Conservation (phyloP, 2,888 invertebrate genomes). For the Acleris literana region DNA sequence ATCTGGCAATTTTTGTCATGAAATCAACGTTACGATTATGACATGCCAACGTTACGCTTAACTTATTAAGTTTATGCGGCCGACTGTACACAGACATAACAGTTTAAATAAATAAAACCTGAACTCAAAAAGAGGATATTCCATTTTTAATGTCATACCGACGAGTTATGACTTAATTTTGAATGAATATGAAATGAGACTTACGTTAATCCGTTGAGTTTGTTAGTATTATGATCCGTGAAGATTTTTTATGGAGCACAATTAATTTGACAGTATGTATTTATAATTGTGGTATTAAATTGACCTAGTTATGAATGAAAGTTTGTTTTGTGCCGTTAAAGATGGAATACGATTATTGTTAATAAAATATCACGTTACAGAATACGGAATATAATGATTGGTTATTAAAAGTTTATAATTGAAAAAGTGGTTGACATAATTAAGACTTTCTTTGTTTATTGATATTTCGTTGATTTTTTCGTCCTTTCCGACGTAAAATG, state of each 20-base stretch:
- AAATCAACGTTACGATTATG: constrained; percentile 45
- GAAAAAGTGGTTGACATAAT: too few species aligned
- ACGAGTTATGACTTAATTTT: not conserved
- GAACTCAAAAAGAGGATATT: not conserved
- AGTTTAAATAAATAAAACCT: constrained; percentile 9
- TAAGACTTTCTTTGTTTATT: too few species aligned
- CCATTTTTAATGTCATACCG: not conserved
- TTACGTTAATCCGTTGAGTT: not conserved
- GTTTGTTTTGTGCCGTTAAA: not conserved
- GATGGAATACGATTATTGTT: not conserved
- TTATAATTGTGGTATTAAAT: constrained; percentile 4
- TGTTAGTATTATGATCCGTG: not conserved
- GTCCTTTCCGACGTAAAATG: too few species aligned
- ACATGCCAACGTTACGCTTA: constrained; percentile 41
- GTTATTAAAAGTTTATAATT: too few species aligned
- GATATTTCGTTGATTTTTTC: too few species aligned
- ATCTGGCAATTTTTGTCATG: constrained; percentile 43
- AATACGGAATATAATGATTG: too few species aligned
- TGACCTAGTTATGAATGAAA: constrained; percentile 19
- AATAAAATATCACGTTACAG: not conserved
- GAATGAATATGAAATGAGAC: not conserved
- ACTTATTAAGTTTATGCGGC: constrained; percentile 44
- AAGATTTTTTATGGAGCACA: constrained; percentile 5
- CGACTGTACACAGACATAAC: constrained; percentile 36
- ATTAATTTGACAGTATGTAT: constrained; percentile 18